phyloP scores from a whole-genome alignment of 2,113 vertebrate genomes.

The Silurus asotus region DNA sequence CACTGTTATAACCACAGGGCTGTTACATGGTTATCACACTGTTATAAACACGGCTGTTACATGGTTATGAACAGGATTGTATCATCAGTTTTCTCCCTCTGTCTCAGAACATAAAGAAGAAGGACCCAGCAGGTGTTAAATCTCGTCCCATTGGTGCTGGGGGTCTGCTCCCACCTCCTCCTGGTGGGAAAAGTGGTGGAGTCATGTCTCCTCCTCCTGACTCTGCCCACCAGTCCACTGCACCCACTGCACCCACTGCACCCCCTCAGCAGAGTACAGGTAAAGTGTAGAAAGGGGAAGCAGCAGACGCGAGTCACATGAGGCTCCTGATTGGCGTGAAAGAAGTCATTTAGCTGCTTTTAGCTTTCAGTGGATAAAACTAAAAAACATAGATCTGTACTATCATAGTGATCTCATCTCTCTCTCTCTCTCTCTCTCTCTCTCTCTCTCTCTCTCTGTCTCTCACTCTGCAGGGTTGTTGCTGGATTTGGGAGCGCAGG shows the following conservation, averaged over 20 bases:
- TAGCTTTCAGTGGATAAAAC: neutral
- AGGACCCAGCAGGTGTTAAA: slow-evolving; percentile 74
- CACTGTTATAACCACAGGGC: no score
- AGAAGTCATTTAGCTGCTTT: neutral
- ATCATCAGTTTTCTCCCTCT: neutral
- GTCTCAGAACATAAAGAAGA: slow-evolving; percentile 89
- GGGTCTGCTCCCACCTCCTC: slow-evolving; percentile 85
- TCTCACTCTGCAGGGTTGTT: slow-evolving; percentile 58
- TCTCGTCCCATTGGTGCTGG: slow-evolving; percentile 57
- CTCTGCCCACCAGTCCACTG: slow-evolving; percentile 49
- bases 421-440: neutral
- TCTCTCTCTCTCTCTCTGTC: neutral
- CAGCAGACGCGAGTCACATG: no score
- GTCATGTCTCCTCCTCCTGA: slow-evolving; percentile 54
- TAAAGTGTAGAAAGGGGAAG: slow-evolving; percentile 44
- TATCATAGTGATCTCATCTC: neutral
- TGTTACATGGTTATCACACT: neutral
- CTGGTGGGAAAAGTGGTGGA: slow-evolving; percentile 71
- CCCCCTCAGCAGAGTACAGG: slow-evolving; percentile 68
- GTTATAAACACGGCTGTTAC: neutral
- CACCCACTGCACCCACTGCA: slow-evolving; percentile 32
- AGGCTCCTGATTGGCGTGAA: neutral
- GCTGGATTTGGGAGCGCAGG: slow-evolving; percentile 66
- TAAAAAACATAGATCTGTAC: neutral
- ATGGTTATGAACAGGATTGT: neutral